phyloP scores from a whole-genome alignment of 2,113 vertebrate genomes.

The Todiramphus chloris region DNA sequence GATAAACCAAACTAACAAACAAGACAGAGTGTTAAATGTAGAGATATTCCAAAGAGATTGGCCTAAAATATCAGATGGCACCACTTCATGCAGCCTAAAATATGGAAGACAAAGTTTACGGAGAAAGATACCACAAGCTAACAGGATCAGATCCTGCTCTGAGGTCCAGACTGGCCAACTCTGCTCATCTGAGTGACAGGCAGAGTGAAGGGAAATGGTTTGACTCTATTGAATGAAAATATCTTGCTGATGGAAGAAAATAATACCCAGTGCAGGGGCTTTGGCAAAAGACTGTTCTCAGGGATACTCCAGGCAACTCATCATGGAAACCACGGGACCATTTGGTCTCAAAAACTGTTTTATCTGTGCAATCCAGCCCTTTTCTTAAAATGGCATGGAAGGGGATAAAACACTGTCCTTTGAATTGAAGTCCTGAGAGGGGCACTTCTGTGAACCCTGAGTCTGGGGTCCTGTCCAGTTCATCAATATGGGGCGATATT shows the following conservation, averaged over 20 bases:
- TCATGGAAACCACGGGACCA: rapidly evolving
- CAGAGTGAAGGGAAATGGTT: background rate
- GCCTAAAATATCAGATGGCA: slow-evolving; percentile 17
- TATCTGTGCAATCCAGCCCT: background rate
- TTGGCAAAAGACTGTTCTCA: background rate
- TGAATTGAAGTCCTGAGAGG: background rate
- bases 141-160: background rate
- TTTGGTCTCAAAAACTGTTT: background rate
- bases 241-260: background rate
- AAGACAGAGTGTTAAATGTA: slow-evolving; percentile 22
- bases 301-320: background rate
- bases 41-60: background rate
- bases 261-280: background rate
- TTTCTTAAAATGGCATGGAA: background rate
- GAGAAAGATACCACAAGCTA: background rate
- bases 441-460: background rate
- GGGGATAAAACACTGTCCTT: background rate
- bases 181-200: background rate
- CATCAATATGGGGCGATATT: background rate
- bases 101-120: slow-evolving; percentile 8
- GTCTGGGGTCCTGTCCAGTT: background rate
- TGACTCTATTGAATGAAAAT: background rate
- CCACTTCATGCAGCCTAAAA: background rate
- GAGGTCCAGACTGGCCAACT: background rate
- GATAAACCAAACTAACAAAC: slow-evolving; percentile 39